Evolutionary conservation across 2,888 invertebrate genomes (phyloP), one percentile per base, ranked within the genome.

Genomic region (Pollenia angustigena): DNA sequence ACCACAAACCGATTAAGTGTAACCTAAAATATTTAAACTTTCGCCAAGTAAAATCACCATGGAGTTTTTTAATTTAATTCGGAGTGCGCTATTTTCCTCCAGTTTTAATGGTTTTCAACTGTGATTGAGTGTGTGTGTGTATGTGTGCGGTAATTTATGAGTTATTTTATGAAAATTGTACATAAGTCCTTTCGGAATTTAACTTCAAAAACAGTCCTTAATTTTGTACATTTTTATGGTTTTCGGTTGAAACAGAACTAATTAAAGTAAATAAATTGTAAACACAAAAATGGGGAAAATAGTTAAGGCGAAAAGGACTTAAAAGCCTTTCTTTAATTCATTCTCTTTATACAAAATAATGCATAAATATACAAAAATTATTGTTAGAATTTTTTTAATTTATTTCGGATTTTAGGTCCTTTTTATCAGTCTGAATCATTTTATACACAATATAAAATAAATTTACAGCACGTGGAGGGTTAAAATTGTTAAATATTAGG

Each of bases 251-350:
- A 56, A 56, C n/a, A 56, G 12, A 56, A 23, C 11, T 56, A 56
- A 56, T 56, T 56, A 56, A 56, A 23, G 56, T 56, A 56, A 56
- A 56, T 23, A 23, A 56, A 56, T 23, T 23, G 18, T 56, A 11
- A 52, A 9, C 52, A 8, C 3, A 8, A 9, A 16, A 52, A 16
- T 7, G 11, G 2, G 10, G 6, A 12, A 56, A 23, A 32, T 32
- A 32, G 4, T 32, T 32, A 32, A 32, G 32, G 23, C 4, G 11
- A 11, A 56, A 56, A 23, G 23, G 56, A 1, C 23, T 4, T 18
- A 56, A 54, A 52, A 8, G 52, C 8, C 16, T 10, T 52, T 52
- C 10, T 52, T 16, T 32, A 32, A 32, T 32, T 32, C 32, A 6
- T 32, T 32, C 32, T 32, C 32, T 32, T 32, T 32, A 1, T 32